Evolutionary conservation across 2,797 vertebrate genomes (phyloP), one percentile per base, ranked within the genome.

Genomic region (Cephalopachus bancanus): DNA sequence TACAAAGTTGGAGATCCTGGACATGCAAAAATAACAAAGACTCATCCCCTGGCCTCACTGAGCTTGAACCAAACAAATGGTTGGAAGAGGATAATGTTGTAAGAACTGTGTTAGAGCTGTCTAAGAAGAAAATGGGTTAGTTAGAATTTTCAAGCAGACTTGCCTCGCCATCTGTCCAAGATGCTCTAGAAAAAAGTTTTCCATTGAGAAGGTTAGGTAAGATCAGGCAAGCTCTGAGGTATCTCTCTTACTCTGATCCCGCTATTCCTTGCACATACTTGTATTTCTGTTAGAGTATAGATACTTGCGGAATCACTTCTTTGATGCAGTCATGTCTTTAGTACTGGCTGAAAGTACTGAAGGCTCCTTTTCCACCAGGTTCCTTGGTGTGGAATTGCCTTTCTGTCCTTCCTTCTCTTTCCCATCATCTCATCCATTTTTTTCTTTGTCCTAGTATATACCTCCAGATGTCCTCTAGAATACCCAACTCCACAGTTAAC

Each of bases 81-180:
- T 72, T 93, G 15, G 15, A 89, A 91, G 65, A 19, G 17, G 12
- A 24, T 89, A n/a, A 64, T 69, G 5, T 92, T 85, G 20, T 60
- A 84, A 96, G 53, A n/a, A 37, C 51, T 89, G 89, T 37, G 4
- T 71, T 55, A 22, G 22, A 85, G 19, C 37, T 65, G 15, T 57
- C 53, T 20, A 65, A 92, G 89, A 87, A 83, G 64, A 16, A 91
- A 91, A 60, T 49, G 2, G 24, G 9, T n/a, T 79, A 33, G 72
- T 86, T 60, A 86, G 81, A 83, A n/a, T 75, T 65, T 93, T 88
- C n/a, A 93, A 94, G 90, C 37, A 55, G 24, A 93, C 26, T 7
- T 57, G 22, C 19, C 59, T 94, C 16, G 17, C 15, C 33, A 74
- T 80, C 37, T 86, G 6, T 71, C 49, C 53, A 62, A 59, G 67